Evolutionary conservation across 2,113 vertebrate species (phyloP), one percentile per base, ranked within the genome.

Genomic region (Aegithalos caudatus): DNA sequence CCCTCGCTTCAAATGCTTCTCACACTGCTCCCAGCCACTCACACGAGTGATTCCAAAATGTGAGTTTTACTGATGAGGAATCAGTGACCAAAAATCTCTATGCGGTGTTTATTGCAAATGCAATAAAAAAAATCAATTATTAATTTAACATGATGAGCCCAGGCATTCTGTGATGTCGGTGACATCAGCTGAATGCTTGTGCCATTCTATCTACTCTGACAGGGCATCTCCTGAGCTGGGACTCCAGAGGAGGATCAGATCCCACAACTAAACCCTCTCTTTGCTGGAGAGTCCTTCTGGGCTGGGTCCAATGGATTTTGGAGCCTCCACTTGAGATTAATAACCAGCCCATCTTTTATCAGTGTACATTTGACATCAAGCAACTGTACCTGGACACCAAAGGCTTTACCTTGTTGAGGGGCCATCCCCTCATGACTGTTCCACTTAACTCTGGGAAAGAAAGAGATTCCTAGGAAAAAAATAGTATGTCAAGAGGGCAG

Each of bases 91-190:
- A 29, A 79, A 57, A 64, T 50, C 15, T 35, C 57, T 61, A 2
- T 3, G 14, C 51, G 14, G 14, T 64, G 72, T 82, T 81, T 66
- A 78, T 95, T 85, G 60, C 58, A 51, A 62, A 83, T 62, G n/a
- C n/a, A 86, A 56, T 33, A 50, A 44, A 65, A 86, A 62, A 18
- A 10, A 17, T 18, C 50, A 61, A 29, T 79, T 60, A 42, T 54
- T 91, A 50, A 45, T 92, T 64, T 69, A 48, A 35, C 6, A 2
- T 33, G 40, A 15, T 17, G 45, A 71, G 48, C 29, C 42, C 0
- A 0, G 44, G 45, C n/a, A 23, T 62, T 29, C 37, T 17, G 1
- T 12, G n/a, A 12, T 21, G 31, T 19, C 9, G 1, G 14, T 54
- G 40, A 20, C 11, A 25, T 19, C 37, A 6, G 42, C 2, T 35